Percentiles rank a stretch among this genome's conserved stretches.
These are phyloP conservation scores for Drosophila persimilis DNA, from an alignment of 1,140 invertebrate genomes.

Conservation along the genomic window DNA sequence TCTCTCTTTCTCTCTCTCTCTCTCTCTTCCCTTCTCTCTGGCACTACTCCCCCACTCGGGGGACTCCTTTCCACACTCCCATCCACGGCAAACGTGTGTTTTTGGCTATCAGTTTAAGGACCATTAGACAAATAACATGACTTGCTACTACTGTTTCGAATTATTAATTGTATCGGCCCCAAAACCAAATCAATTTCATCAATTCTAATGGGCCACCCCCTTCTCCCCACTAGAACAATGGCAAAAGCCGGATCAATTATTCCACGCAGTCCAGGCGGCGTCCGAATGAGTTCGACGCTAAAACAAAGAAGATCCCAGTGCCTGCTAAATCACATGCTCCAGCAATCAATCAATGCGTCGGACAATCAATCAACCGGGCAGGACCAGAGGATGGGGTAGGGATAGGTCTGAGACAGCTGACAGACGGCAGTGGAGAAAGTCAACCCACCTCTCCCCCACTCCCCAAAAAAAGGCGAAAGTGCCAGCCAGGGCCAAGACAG, in stretches of 20 bases:
- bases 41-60: not conserved
- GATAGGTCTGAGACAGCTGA: not conserved
- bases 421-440: slow-evolving; percentile 12
- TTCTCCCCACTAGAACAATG: too few relatives aligned
- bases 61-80: not conserved
- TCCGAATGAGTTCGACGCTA: slow-evolving; percentile 15
- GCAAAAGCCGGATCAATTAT: slow-evolving; percentile 52
- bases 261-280: slow-evolving; percentile 15
- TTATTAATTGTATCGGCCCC: slow-evolving; percentile 44
- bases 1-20: too few relatives aligned
- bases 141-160: slow-evolving; percentile 34
- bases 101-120: slow-evolving; percentile 29
- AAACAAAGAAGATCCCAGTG: slow-evolving; percentile 33
- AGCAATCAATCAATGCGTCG: slow-evolving; percentile 66
- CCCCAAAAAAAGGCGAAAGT: slow-evolving; percentile 38
- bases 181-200: slow-evolving; percentile 43
- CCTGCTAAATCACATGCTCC: slow-evolving; percentile 37
- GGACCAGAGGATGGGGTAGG: not conserved
- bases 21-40: too few relatives aligned
- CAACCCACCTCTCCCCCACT: not conserved
- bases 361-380: slow-evolving; percentile 53
- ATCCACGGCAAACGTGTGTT: not conserved
- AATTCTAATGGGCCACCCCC: slow-evolving; percentile 21
- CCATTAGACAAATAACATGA: slow-evolving; percentile 71
- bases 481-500: not conserved